A percentile compares a stretch with the other conserved stretches of the same genome.
Evolutionary conservation across 2,113 vertebrate species (phyloP).

Genomic region (Archocentrus centrarchus): DNA sequence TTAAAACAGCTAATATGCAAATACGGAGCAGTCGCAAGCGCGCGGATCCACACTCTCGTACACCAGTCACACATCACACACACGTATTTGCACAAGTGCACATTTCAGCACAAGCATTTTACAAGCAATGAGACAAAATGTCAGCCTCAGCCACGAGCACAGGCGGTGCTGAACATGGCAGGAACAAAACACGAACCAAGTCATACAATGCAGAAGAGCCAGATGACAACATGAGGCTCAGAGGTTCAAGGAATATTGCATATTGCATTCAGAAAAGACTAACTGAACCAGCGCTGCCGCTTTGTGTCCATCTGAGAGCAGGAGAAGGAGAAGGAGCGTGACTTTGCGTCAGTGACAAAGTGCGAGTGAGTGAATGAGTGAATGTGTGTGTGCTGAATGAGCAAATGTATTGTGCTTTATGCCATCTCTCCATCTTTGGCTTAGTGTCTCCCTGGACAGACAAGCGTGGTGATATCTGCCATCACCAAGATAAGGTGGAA

Average conservation of each 20-base stretch:
- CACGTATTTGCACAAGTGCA: background rate
- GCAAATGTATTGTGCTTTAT: conserved; percentile 43
- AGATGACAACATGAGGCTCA: conserved; percentile 7
- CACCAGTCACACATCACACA: background rate
- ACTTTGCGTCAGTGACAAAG: conserved; percentile 18
- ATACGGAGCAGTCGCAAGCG: conserved; percentile 5
- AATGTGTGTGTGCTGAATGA: conserved; percentile 43
- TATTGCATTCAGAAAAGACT: background rate
- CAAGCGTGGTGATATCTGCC: conserved; percentile 51
- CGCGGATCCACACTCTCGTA: conserved; percentile 8
- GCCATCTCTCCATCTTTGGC: conserved; percentile 59
- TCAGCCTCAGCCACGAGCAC: conserved; percentile 26
- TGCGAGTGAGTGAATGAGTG: background rate
- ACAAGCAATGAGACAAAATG: conserved; percentile 21
- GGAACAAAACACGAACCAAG: conserved; percentile 3
- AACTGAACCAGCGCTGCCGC: background rate
- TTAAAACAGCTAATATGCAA: conserved; percentile 53
- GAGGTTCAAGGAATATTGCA: conserved; percentile 6
- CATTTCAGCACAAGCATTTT: conserved; percentile 2
- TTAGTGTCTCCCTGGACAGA: conserved; percentile 46
- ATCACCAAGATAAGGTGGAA: conserved; percentile 64
- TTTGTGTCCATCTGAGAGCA: conserved; percentile 12
- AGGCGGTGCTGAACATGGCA: background rate
- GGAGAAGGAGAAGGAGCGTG: background rate
- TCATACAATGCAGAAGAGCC: background rate